These are phyloP conservation scores for Pangasius larnaudii DNA, from an alignment of 2,797 vertebrate species.

Conservation along the genomic window DNA sequence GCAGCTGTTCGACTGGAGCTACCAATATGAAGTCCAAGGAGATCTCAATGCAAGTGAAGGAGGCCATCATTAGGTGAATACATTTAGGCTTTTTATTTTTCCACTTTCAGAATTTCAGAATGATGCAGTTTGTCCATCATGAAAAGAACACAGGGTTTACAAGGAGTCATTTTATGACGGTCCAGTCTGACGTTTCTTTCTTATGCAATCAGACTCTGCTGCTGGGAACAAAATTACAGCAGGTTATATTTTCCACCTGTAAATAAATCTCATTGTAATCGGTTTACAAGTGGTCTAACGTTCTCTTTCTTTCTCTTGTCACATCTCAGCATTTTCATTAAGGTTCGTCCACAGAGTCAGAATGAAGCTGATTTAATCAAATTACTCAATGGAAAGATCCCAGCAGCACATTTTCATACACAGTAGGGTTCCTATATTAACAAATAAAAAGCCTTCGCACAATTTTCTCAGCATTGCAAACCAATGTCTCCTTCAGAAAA, in stretches of 20 bases:
- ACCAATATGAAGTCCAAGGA: too few species aligned
- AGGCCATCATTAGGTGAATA: background rate
- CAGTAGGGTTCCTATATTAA: background rate
- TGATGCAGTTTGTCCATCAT: constrained; percentile 72
- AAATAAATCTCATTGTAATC: background rate
- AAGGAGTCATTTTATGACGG: constrained; percentile 49
- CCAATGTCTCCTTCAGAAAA: background rate
- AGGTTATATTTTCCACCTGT: background rate
- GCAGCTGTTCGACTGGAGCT: too few species aligned
- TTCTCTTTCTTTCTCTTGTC: background rate
- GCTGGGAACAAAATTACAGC: background rate
- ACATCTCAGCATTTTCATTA: background rate
- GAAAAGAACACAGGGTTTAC: constrained; percentile 68
- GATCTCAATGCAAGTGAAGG: too few species aligned
- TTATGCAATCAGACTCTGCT: constrained; percentile 16
- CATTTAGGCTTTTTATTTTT: background rate
- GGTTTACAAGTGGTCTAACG: background rate
- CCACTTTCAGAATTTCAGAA: constrained; percentile 33
- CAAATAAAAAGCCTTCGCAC: constrained; percentile 16
- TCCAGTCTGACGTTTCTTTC: constrained; percentile 34
- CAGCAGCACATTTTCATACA: constrained; percentile 28
- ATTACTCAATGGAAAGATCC: constrained; percentile 38
- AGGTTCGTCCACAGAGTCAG: background rate
- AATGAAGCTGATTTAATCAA: constrained; percentile 24
- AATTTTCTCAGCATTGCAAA: background rate